Evolutionary conservation across 2,113 vertebrate genomes (phyloP), one percentile per base, ranked within the genome.

Genomic region (Phalacrocorax carbo): DNA sequence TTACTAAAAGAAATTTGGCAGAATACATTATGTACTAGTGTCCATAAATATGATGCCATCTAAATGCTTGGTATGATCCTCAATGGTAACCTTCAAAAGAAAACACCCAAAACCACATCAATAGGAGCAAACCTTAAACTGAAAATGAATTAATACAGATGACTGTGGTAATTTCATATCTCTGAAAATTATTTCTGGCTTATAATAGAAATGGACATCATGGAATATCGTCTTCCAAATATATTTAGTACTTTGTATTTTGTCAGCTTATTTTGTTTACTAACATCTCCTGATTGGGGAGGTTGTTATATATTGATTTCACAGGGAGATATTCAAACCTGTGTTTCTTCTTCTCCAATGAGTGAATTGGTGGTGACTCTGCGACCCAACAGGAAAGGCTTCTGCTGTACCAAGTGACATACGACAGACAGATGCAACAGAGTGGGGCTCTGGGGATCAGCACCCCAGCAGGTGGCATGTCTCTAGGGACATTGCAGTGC

Each of bases 381-480:
- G 21, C n/a, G 76, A 8, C 36, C 18, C 1, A 4, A 0, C 9
- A 38, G 11, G 19, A 22, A 29, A 51, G 26, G 22, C 40, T 86
- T 55, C 54, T 88, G 26, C 23, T 18, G 26, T 55, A 22, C 29
- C 25, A 55, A 48, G 5, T 22, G 22, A 38, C 57, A 3, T 3
- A n/a, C 42, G 38, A 58, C 5, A 29, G 38, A 29, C 9, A 10
- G 19, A 17, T 0, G 4, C 13, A 82, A 58, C 27, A 46, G 32
- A 17, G 23, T 36, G 18, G 32, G 58, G 25, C 68, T 68, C 42
- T 62, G 57, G 16, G 13, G 2, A 9, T 69, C n/a, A n/a, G 32
- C 4, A 0, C 17, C 9, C 17, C 29, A 34, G 70, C 1, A 21
- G 26, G 15, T 82, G 44, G 5, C 26, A 15, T 5, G 3, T 44